Evolutionary conservation across 2,797 vertebrate species (phyloP), one percentile per base, ranked within the genome.

Genomic region (Acipenser transmontanus): DNA sequence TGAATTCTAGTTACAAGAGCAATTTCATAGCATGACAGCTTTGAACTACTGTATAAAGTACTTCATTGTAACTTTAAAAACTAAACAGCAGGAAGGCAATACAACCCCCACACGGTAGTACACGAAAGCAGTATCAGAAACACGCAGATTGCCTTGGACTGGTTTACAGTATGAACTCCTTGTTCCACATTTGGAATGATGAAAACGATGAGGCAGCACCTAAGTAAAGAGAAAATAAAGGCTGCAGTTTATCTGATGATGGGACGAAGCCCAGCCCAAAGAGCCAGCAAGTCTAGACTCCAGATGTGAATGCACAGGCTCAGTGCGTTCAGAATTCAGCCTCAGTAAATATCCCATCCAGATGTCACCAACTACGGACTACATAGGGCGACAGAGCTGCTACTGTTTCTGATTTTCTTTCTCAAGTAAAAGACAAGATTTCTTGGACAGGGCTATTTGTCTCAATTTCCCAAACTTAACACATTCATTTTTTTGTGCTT

Each of bases 281-380:
- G 83, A 90, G 88, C 84, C 88, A 81, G 78, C 80, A 82, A 87
- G 91, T 93, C 91, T 92, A 91, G 91, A 93, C 90, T 92, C 86
- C 91, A 94, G 92, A 93, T 93, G 92, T 91, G 80, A 77, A 71
- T 11, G 59, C 73, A 73, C 66, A 82, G 75, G 72, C 73, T 76
- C 75, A 74, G 70, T 51, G 70, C 80, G 73, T 74, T 83, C 80
- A 82, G 69, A 70, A 76, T 72, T 0, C 80, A 66, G 80, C 74
- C 82, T 82, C 76, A 66, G 54, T 82, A 81, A 83, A 87, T 84
- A 76, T 81, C 84, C 82, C 83, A 82, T 80, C 90, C 91, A 93
- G 91, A 93, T 93, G 92, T 91, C 85, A 86, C 76, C 72, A 76
- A 81, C 80, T 83, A 84, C 74, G 87, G 85, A 34, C 80, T 84